Percentiles rank a stretch among this genome's conserved stretches.
These are phyloP conservation scores for Pteromalus puparum DNA, from an alignment of 1,140 invertebrate genomes.

Conservation along the genomic window DNA sequence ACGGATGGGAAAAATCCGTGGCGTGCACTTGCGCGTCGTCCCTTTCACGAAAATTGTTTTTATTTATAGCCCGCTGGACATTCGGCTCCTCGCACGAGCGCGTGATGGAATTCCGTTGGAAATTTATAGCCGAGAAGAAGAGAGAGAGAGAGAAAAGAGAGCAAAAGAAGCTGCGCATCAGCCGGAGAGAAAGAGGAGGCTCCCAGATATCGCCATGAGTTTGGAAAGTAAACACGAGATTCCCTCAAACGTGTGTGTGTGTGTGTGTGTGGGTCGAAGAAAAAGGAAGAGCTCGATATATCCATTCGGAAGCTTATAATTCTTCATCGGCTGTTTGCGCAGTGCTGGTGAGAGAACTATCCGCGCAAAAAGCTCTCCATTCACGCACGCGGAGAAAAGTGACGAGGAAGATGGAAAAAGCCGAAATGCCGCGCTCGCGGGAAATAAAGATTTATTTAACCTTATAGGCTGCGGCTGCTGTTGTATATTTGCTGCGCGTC, in stretches of 20 bases:
- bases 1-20: background rate
- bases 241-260: background rate
- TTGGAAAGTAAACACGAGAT: conserved; percentile 37
- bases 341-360: background rate
- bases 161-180: background rate
- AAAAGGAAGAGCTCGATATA: conserved; percentile 22
- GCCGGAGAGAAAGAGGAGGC: background rate
- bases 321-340: conserved; percentile 59
- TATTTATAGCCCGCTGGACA: conserved; percentile 42
- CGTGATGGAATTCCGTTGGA: conserved; percentile 43
- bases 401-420: conserved; percentile 34
- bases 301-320: conserved; percentile 60
- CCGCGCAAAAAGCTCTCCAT: conserved; percentile 26
- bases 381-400: conserved; percentile 30
- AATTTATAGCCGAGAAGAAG: conserved; percentile 34
- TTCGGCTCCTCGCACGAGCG: background rate
- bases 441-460: conserved; percentile 34
- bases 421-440: background rate
- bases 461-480: background rate
- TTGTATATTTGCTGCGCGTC: too few species aligned
- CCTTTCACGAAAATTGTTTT: conserved; percentile 47
- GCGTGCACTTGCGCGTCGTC: background rate
- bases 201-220: conserved; percentile 17
- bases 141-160: background rate
- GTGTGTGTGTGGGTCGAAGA: background rate